Percentiles rank a stretch among this genome's conserved stretches.
Evolutionary conservation across 2,113 vertebrate genomes (phyloP).

Genomic region (Hystrix brachyura): DNA sequence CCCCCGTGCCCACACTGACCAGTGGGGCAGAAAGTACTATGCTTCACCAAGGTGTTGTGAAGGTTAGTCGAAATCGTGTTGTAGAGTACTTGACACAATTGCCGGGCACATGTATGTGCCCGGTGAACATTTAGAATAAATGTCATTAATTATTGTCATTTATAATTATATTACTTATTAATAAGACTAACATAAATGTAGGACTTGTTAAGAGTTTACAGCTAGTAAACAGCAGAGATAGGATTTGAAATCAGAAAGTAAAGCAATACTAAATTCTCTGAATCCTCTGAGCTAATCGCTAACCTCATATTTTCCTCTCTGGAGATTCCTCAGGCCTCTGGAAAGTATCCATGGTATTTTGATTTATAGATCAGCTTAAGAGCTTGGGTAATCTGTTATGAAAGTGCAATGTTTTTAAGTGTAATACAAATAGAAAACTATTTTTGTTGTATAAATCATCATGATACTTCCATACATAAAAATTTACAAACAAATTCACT

Average conservation of each 20-base stretch:
- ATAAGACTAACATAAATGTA: not conserved
- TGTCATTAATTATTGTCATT: not conserved
- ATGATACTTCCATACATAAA: not conserved
- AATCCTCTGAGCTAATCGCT: not conserved
- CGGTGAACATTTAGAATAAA: not conserved
- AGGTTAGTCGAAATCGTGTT: not conserved
- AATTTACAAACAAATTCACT: not conserved
- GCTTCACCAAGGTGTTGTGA: not conserved
- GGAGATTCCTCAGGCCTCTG: not conserved
- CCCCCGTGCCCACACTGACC: accelerated
- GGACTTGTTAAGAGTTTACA: not conserved
- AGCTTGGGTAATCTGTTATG: not conserved
- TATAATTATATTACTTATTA: not conserved
- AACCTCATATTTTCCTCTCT: not conserved
- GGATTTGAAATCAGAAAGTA: not conserved
- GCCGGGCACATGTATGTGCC: not conserved
- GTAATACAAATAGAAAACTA: not conserved
- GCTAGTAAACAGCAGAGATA: not conserved
- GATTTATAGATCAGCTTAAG: not conserved
- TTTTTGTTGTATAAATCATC: not conserved
- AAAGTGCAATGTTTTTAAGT: not conserved
- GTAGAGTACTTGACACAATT: not conserved
- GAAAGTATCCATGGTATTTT: not conserved
- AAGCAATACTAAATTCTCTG: not conserved
- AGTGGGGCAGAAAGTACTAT: no score